Percentiles rank a stretch among this genome's conserved stretches.
phyloP scores from a whole-genome alignment of 2,797 vertebrate species.

The Allobates femoralis region DNA sequence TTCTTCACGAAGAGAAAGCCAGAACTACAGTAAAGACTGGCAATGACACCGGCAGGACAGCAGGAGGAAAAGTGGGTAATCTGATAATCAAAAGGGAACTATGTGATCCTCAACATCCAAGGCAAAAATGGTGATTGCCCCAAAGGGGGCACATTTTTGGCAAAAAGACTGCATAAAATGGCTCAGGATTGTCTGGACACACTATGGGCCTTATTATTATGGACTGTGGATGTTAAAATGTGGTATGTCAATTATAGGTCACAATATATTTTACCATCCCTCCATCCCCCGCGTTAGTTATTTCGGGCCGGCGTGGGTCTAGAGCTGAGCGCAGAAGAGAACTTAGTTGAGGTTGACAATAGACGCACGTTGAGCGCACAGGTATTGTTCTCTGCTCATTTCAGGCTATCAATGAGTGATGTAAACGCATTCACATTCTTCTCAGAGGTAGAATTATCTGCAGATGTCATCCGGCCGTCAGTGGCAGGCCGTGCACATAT shows the following conservation, averaged over 20 bases:
- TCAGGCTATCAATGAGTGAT: slow-evolving; percentile 9
- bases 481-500: background rate
- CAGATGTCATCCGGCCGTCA: slow-evolving; percentile 30
- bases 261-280: background rate
- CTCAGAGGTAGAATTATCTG: slow-evolving; percentile 40
- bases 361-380: background rate
- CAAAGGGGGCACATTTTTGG: too few relatives aligned
- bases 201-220: too few relatives aligned
- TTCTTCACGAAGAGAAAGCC: background rate
- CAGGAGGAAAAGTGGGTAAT: background rate
- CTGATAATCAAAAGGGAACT: background rate
- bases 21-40: background rate
- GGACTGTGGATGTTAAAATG: background rate
- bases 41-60: background rate
- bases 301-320: background rate
- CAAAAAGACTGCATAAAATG: too few relatives aligned
- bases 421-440: background rate
- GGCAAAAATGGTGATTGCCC: background rate
- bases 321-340: background rate
- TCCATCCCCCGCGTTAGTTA: slow-evolving; percentile 1
- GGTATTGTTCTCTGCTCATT: slow-evolving; percentile 2
- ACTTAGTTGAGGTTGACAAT: background rate
- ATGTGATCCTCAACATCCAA: background rate
- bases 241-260: background rate
- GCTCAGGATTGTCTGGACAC: too few relatives aligned